A percentile compares a stretch with the other conserved stretches of the same genome.
phyloP scores from a whole-genome alignment of 1,140 invertebrate genomes.

The Cylas formicarius region DNA sequence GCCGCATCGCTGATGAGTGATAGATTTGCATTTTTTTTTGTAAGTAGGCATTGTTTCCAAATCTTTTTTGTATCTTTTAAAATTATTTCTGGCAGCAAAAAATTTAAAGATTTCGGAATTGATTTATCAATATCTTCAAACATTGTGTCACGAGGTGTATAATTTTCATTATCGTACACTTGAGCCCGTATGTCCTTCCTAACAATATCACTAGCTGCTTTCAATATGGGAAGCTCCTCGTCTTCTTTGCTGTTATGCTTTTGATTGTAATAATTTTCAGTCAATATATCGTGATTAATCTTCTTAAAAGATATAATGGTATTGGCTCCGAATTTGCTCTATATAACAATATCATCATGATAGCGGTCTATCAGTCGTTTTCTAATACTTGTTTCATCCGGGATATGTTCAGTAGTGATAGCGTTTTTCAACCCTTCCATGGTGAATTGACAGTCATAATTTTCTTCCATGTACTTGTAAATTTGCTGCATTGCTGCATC shows the following conservation, averaged over 20 bases:
- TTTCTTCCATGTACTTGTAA: background rate
- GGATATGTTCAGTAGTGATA: constrained; percentile 2
- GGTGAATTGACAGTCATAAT: constrained; percentile 7
- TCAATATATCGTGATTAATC: constrained; percentile 11
- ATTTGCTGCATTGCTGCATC: constrained; percentile 6
- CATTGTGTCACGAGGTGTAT: constrained; percentile 20
- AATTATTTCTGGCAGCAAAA: constrained; percentile 22
- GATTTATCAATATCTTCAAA: constrained; percentile 20
- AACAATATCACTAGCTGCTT: constrained; percentile 19
- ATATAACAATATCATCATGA: constrained; percentile 21
- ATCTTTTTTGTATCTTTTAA: constrained; percentile 20
- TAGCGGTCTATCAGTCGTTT: constrained; percentile 10
- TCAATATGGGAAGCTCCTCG: constrained; percentile 16
- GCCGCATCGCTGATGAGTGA: constrained; percentile 9
- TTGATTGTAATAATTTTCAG: constrained; percentile 20
- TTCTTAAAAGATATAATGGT: constrained; percentile 16
- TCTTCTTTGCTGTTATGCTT: constrained; percentile 13
- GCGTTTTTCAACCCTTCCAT: constrained; percentile 7
- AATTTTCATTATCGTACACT: constrained; percentile 19
- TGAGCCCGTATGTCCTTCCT: constrained; percentile 12
- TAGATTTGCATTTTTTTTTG: constrained; percentile 8
- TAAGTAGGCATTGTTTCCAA: constrained; percentile 10
- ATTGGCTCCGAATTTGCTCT: constrained; percentile 19
- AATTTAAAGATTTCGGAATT: constrained; percentile 20
- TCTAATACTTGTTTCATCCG: constrained; percentile 13